phyloP scores from a whole-genome alignment of 2,888 invertebrate species.

The Aquatica leii region DNA sequence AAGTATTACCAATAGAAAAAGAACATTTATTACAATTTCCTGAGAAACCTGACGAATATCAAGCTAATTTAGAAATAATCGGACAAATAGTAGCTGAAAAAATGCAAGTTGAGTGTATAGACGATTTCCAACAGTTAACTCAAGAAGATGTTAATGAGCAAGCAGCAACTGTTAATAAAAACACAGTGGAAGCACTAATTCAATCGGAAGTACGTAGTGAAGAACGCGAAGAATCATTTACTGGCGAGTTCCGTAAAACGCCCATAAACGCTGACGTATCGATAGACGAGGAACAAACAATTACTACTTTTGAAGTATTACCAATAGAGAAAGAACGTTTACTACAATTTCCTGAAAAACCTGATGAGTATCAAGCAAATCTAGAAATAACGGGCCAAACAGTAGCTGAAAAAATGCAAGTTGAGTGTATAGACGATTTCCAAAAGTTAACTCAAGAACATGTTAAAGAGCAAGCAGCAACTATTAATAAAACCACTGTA shows the following conservation, averaged over 20 bases:
- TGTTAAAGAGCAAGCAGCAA: slow-evolving; percentile 41
- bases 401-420: slow-evolving; percentile 58
- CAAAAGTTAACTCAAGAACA: slow-evolving; percentile 43
- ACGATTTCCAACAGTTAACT: slow-evolving; percentile 16
- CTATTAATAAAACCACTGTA: slow-evolving; percentile 44
- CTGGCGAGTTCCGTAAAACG: background rate
- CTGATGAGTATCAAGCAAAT: no score
- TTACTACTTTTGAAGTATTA: slow-evolving; percentile 62
- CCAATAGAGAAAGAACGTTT: slow-evolving; percentile 63
- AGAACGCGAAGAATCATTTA: slow-evolving; percentile 40
- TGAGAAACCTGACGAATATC: slow-evolving; percentile 54
- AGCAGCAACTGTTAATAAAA: slow-evolving; percentile 50
- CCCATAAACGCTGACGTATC: slow-evolving; percentile 39
- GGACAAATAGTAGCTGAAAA: slow-evolving; percentile 62
- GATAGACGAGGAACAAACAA: slow-evolving; percentile 58
- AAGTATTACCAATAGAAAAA: slow-evolving; percentile 63
- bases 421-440: slow-evolving; percentile 32
- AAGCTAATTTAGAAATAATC: slow-evolving; percentile 55
- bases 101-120: slow-evolving; percentile 50
- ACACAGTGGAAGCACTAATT: slow-evolving; percentile 52
- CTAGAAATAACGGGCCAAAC: slow-evolving; percentile 59
- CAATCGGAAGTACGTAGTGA: slow-evolving; percentile 44
- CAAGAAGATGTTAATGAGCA: slow-evolving; percentile 30
- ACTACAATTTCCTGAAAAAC: no score
- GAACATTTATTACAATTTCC: slow-evolving; percentile 55